These are phyloP conservation scores for Bothrops jararaca DNA, from an alignment of 2,113 vertebrate species.

Conservation along the genomic window DNA sequence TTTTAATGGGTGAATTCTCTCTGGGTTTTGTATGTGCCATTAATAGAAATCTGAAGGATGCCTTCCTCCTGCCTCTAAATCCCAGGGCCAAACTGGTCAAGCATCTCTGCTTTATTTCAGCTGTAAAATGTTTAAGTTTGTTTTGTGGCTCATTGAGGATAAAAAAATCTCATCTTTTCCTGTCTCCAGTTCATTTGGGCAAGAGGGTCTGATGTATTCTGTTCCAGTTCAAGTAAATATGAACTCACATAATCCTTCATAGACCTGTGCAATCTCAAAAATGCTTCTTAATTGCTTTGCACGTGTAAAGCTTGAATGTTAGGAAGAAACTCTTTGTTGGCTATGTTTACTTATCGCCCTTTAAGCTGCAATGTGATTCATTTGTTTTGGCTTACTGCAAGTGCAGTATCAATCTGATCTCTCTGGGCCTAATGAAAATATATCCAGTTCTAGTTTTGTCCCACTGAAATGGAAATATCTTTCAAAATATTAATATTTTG, in stretches of 20 bases:
- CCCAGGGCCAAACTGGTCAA: neutral
- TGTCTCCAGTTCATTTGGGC: neutral
- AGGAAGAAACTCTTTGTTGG: neutral
- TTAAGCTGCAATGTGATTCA: neutral
- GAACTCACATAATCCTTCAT: neutral
- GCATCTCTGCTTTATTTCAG: neutral
- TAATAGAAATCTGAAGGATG: neutral
- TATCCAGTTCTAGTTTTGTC: neutral
- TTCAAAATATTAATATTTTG: neutral
- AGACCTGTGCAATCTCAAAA: neutral
- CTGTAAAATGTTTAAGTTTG: neutral
- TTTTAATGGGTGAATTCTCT: neutral
- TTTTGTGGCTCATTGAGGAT: neutral
- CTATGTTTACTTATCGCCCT: neutral
- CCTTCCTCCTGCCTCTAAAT: neutral
- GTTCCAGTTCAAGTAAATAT: neutral
- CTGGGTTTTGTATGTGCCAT: neutral
- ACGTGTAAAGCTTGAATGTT: neutral
- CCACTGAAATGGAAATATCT: neutral
- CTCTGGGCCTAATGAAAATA: neutral
- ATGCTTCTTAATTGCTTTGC: neutral
- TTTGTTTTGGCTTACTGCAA: neutral
- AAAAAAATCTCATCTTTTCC: neutral
- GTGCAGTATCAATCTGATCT: neutral
- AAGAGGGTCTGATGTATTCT: neutral